Conservation (phyloP, 2,797 vertebrate genomes). For the Eremophila alpestris region DNA sequence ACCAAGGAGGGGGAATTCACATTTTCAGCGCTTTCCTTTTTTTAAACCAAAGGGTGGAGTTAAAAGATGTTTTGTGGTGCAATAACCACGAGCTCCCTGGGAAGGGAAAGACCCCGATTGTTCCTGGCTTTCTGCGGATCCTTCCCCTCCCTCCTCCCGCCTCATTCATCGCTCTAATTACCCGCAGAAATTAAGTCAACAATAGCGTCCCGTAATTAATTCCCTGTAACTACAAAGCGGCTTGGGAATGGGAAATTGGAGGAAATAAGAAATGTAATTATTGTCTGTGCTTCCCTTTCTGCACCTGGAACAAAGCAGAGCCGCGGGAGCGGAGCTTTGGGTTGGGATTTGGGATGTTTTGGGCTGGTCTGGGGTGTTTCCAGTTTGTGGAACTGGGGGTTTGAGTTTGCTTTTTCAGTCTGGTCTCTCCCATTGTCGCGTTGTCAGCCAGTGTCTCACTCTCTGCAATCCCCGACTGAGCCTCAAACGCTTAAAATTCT, state of each 20-base stretch:
- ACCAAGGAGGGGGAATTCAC: not conserved
- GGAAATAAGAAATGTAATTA: not conserved
- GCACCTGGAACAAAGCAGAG: not conserved
- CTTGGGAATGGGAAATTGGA: not conserved
- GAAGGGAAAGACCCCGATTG: not conserved
- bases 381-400: not conserved
- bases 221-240: not conserved
- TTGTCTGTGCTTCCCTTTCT: not conserved
- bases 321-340: not conserved
- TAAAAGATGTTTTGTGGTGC: not conserved
- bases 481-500: not conserved
- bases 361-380: not conserved
- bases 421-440: not conserved
- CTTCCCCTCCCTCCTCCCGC: not conserved
- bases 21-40: not conserved
- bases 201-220: not conserved
- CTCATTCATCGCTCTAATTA: not conserved
- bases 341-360: accelerated
- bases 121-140: not conserved
- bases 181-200: not conserved
- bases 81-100: not conserved
- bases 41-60: not conserved
- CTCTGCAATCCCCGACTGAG: not conserved
- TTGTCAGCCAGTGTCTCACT: accelerated
- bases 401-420: not conserved